phyloP scores from a whole-genome alignment of 2,797 vertebrate genomes.

The Bradypodion ventrale region DNA sequence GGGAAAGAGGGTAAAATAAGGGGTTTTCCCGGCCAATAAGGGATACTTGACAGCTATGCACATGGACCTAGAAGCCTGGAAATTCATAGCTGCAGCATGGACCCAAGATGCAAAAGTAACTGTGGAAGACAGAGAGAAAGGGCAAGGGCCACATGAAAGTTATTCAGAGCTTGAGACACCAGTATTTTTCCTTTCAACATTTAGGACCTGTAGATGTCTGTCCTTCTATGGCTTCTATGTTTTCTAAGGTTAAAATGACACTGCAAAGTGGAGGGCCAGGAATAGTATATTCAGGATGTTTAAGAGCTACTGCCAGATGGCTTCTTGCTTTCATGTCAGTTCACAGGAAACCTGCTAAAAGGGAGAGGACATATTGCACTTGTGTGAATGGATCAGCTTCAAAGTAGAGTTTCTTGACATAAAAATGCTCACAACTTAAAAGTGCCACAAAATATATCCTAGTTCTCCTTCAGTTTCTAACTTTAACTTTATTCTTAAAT shows the following conservation, averaged over 20 bases:
- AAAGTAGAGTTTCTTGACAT: neutral
- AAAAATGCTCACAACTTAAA: slow-evolving; percentile 14
- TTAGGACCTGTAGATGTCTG: neutral
- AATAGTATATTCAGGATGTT: neutral
- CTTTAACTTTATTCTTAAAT: slow-evolving; percentile 15
- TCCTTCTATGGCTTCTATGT: slow-evolving; percentile 26
- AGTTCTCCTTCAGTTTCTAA: neutral
- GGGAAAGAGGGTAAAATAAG: too few relatives aligned
- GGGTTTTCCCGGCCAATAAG: too few relatives aligned
- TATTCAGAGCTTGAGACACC: neutral
- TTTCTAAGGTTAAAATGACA: slow-evolving; percentile 18
- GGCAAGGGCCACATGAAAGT: neutral
- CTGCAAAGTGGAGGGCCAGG: neutral
- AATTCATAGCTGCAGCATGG: neutral
- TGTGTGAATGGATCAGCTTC: neutral
- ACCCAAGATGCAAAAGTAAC: neutral
- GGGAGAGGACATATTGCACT: neutral
- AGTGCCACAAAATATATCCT: neutral
- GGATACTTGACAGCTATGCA: too few relatives aligned
- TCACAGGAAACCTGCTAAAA: slow-evolving; percentile 15
- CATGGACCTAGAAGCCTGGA: too few relatives aligned
- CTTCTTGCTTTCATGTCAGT: neutral
- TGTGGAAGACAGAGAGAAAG: neutral
- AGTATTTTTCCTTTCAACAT: neutral
- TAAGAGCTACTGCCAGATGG: neutral